Evolutionary conservation across 2,113 vertebrate species (phyloP), one percentile per base, ranked within the genome.

Genomic region (Hydropotes inermis): DNA sequence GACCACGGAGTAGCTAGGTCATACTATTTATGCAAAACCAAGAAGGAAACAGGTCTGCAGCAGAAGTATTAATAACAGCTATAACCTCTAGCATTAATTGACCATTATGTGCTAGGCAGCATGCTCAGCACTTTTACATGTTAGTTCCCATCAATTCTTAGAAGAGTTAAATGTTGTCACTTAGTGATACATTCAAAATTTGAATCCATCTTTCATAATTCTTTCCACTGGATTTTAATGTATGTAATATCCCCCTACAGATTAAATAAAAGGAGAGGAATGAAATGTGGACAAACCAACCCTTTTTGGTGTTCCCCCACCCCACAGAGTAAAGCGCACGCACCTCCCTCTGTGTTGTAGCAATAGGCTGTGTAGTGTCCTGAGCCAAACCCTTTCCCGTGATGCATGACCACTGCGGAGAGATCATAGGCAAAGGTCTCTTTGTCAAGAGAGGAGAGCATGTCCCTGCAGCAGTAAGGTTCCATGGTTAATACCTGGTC

Each of bases 281-380:
- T 93, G 57, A 60, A 89, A 67, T 97, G 94, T 97, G 98, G 87
- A 97, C 87, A 97, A 74, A 94, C 76, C 91, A 96, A 97, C 97
- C 97, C 97, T 95, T 79, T 95, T 97, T 94, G 70, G 81, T 96
- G 98, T 98, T 98, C 96, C 97, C 98, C 97, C 64, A 74, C 92
- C 97, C 96, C 97, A 95, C 86, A 52, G 57, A 97, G 96, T 64
- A 97, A 97, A 98, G 98, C 98, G 95, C 98, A 99, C 99, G 99
- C 99, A 99, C 99, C 99, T 99, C 99, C 99, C 99, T 99, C 99
- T n/a, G 99, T 99, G 98, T 99, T 99, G 99, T 99, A 99, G 99
- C 99, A 99, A 99, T 99, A 99, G 98, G 99, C 99, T 95, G 99
- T 99, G 99, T 99, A 99, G 99, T 99, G 99, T 99, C 99, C 99